Evolutionary conservation across 2,888 invertebrate species (phyloP), one percentile per base, ranked within the genome.

Genomic region (Leucoptera coffeella): DNA sequence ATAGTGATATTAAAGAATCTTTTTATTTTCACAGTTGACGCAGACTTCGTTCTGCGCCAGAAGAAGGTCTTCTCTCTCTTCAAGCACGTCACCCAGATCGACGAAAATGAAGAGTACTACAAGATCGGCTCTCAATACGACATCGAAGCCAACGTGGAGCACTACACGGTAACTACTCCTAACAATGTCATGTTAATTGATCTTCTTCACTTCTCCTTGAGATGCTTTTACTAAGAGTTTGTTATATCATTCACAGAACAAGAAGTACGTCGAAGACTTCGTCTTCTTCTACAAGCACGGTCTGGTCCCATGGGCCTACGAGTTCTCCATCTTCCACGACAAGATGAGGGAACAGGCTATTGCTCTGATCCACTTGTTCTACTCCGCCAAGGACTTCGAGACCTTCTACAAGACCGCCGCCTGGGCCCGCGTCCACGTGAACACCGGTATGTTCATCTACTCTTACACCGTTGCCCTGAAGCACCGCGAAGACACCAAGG

Each of bases 381-480:
- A 59, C 50, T 69, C 69, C 31, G 76, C 80, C 25, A 76, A 74
- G 42, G 74, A 77, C 50, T 80, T 75, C 40, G 64, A 71, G 1
- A 73, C 72, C 28, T 77, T 82, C 55, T 74, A 73, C 48, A 67
- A 72, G 30, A 73, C 69, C 12, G 77, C 77, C 7, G 56, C 69
- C 7, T 76, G 59, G 54, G 73, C 69, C 6, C 73, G 77, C 25
- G 58, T 75, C 29, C 48, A 74, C 39, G 45, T 79, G 13, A 82
- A 83, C 49, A 75, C 76, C 34, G 72, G 74, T 25, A 57, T 77
- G 43, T 83, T 79, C 54, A 44, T 74, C 4, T 81, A 82, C 41
- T 64, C 76, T 4, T 61, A 78, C 42, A 73, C 74, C 37, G 64
- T 77, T 8, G 79, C 79, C 21, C 46, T 75, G 4, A 42, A 75